A percentile compares a stretch with the other conserved stretches of the same genome.
phyloP scores from a whole-genome alignment of 2,797 vertebrate genomes.

The Channa striata region DNA sequence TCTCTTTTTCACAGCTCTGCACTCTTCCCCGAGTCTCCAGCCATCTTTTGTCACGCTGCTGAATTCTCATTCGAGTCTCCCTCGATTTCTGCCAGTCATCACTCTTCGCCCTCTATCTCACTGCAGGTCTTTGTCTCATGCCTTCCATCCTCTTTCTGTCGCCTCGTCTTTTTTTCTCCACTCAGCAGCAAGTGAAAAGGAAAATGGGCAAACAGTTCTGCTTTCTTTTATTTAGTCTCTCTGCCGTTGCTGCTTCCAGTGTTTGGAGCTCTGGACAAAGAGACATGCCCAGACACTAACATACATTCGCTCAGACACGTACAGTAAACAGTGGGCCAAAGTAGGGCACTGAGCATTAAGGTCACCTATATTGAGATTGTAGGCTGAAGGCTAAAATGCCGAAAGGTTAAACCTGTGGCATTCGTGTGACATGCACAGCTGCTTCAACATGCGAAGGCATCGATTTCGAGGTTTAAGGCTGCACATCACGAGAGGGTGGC shows the following conservation, averaged over 20 bases:
- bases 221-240: slow-evolving; percentile 28
- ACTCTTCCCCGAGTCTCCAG: slow-evolving; percentile 20
- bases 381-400: slow-evolving; percentile 46
- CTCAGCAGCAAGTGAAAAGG: slow-evolving; percentile 20
- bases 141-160: slow-evolving; percentile 20
- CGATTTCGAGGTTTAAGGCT: slow-evolving; percentile 3
- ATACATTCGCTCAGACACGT: slow-evolving; percentile 15
- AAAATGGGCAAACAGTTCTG: slow-evolving; percentile 35
- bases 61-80: slow-evolving; percentile 33
- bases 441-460: not conserved
- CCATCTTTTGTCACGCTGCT: slow-evolving; percentile 38
- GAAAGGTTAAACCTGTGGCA: slow-evolving; percentile 49
- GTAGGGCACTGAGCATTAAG: slow-evolving; percentile 53
- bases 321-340: slow-evolving; percentile 26
- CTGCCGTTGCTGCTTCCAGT: slow-evolving; percentile 23
- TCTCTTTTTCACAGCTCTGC: slow-evolving; percentile 22
- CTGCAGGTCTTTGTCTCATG: slow-evolving; percentile 39
- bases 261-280: slow-evolving; percentile 51
- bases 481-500: not conserved
- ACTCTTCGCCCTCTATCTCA: slow-evolving; percentile 11
- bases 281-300: slow-evolving; percentile 4
- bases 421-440: not conserved
- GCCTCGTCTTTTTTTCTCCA: slow-evolving; percentile 5
- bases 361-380: slow-evolving; percentile 50
- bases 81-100: slow-evolving; percentile 22